Conservation (phyloP, 2,888 invertebrate species). For the Tachina lurida region DNA sequence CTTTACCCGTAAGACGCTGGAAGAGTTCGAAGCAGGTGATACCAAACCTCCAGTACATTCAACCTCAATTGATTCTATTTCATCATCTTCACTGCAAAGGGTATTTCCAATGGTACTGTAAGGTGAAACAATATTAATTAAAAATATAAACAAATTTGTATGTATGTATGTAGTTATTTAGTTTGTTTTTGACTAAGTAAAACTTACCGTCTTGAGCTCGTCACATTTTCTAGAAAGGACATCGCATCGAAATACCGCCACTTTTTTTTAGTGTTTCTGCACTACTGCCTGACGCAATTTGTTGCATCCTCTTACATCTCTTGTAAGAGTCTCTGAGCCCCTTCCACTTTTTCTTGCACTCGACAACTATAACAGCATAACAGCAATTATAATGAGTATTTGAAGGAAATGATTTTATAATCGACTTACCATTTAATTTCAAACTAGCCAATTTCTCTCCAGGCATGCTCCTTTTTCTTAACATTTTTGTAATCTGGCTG, state of each 20-base stretch:
- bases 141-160: conserved; percentile 7
- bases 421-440: neutral
- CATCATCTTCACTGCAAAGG: neutral
- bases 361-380: neutral
- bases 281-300: neutral
- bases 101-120: neutral
- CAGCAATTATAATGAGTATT: neutral
- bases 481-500: no score
- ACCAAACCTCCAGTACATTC: neutral
- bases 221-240: conserved; percentile 13
- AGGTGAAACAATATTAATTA: neutral
- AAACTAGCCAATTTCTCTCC: no score
- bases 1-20: neutral
- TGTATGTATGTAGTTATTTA: neutral
- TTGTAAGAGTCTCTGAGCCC: neutral
- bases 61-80: neutral
- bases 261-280: neutral
- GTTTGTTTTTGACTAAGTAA: neutral
- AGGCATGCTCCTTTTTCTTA: no score
- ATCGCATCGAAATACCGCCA: neutral
- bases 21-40: neutral
- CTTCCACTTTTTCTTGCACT: neutral
- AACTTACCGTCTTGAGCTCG: conserved; percentile 19
- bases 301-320: neutral
- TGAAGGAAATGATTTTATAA: neutral